Base-by-base conservation (phyloP, 2,797 vertebrate species). In the Gymnocypris eckloni region DNA sequence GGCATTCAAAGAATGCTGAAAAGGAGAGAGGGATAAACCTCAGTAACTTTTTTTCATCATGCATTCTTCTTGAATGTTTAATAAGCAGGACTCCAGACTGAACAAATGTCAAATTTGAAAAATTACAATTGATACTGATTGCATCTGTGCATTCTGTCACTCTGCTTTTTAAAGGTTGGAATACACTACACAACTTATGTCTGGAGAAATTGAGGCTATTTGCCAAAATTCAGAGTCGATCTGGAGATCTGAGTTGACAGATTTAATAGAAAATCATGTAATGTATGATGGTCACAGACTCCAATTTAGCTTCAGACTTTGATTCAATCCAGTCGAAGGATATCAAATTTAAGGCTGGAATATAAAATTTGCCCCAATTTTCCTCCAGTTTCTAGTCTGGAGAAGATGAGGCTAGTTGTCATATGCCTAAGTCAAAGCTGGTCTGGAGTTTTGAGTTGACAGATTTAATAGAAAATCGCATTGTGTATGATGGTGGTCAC, bases 1-100 rank as follows among this genome's bases (percentile, higher is more conserved):
- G 12, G 18, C 45, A 39, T 70, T 69, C 79, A 70, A 52, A 81
- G 45, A 81, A 81, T 54, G 64, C 18, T 69, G 45, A 67, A 52
- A 69, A 7, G 48, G 33, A 66, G 10, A 66, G 59, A 61, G 13
- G 25, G 79, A 69, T 2, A 69, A 81, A 28, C 56, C 22, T 18
- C 15, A 79, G 77, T 16, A 25, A 1, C 2, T 6, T 43, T n/a
- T 79, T 79, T 43, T 61, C 39, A 43, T 8, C 56, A 64, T 16
- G 11, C 37, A 79, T 79, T 64, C 77, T 79, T 61, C 39, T 64
- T 66, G n/a, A 66, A 11, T 45, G 5, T 64, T 64, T 28, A 18
- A 18, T 64, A 39, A 59, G 13, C 22, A 41, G 54, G 54, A 39
- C 37, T 61, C 13, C 56, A 16, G 39, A 61, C 22, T 43, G 15